Evolutionary conservation across 2,113 vertebrate genomes (phyloP).

Genomic region (Condylura cristata): DNA sequence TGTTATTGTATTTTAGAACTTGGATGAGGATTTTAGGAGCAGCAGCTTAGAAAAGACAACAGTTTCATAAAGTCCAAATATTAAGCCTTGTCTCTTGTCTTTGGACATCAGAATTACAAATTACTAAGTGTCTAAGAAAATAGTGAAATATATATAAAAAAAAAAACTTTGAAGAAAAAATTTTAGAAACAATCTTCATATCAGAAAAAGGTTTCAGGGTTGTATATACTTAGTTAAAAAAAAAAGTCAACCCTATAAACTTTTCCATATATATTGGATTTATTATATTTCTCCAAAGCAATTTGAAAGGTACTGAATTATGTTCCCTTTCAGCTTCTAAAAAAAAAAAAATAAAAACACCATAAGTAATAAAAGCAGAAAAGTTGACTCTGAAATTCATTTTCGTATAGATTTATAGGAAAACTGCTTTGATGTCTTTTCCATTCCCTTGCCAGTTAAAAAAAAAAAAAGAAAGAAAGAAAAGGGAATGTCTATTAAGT

Average conservation of each 20-base stretch:
- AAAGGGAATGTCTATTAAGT: constrained; percentile 83
- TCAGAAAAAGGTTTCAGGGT: constrained; percentile 64
- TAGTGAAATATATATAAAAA: constrained; percentile 67
- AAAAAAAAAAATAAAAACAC: constrained; percentile 83
- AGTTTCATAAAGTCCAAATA: constrained; percentile 52
- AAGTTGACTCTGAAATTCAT: constrained; percentile 86
- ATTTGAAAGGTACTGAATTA: constrained; percentile 85
- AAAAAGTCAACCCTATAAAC: constrained; percentile 64
- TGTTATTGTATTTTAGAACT: constrained; percentile 54
- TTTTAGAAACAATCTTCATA: constrained; percentile 76
- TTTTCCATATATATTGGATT: constrained; percentile 81
- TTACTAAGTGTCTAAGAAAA: constrained; percentile 52
- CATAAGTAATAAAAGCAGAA: constrained; percentile 83
- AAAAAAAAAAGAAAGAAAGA: constrained; percentile 51
- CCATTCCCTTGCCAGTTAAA: constrained; percentile 78
- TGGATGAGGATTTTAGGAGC: constrained; percentile 53
- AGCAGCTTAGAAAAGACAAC: constrained; percentile 50
- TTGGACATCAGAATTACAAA: constrained; percentile 69
- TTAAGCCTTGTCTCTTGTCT: constrained; percentile 3
- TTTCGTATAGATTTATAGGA: constrained; percentile 87
- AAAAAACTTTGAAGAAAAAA: constrained; percentile 57
- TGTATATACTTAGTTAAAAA: constrained; percentile 70
- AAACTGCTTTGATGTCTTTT: constrained; percentile 87
- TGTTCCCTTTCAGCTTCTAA: constrained; percentile 78
- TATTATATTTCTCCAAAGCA: constrained; percentile 85